phyloP scores from a whole-genome alignment of 2,888 invertebrate genomes.

The Venusia cambrica region DNA sequence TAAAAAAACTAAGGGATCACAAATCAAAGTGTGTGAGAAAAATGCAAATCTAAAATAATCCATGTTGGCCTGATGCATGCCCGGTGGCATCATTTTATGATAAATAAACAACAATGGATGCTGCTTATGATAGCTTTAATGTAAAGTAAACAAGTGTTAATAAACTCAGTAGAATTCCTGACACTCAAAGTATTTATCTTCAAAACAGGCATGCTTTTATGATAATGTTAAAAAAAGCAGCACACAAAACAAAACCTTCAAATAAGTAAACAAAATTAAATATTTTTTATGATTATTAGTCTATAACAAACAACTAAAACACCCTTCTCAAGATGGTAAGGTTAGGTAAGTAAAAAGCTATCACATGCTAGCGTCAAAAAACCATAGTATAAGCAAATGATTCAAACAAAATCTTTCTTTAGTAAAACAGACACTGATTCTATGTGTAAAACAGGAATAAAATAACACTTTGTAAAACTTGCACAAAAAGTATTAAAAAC shows the following conservation, averaged over 20 bases:
- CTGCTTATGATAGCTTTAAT: conserved; percentile 7
- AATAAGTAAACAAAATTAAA: conserved; percentile 10
- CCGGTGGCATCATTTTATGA: neutral
- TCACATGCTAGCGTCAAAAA: conserved; percentile 40
- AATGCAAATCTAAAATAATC: conserved; percentile 59
- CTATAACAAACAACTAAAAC: conserved; percentile 44
- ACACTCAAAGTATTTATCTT: conserved; percentile 3
- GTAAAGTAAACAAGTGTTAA: conserved; percentile 25
- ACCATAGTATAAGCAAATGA: conserved; percentile 51
- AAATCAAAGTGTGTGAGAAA: conserved; percentile 56
- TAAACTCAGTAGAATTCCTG: conserved; percentile 10
- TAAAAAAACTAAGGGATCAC: conserved; percentile 37
- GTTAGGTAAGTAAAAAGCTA: conserved; percentile 48
- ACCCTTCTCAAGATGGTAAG: conserved; percentile 39
- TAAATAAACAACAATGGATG: conserved; percentile 5
- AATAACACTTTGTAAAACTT: conserved; percentile 41
- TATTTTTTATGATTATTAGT: conserved; percentile 29
- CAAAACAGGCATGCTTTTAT: conserved; percentile 6
- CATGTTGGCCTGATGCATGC: conserved; percentile 43
- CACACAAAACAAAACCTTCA: conserved; percentile 20
- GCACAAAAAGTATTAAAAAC: conserved; percentile 28
- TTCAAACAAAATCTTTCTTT: conserved; percentile 59
- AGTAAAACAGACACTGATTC: conserved; percentile 41
- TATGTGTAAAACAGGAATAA: conserved; percentile 39
- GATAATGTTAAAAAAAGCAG: conserved; percentile 8